Evolutionary conservation across 2,888 invertebrate species (phyloP).

Genomic region (Ophioninae sp.): DNA sequence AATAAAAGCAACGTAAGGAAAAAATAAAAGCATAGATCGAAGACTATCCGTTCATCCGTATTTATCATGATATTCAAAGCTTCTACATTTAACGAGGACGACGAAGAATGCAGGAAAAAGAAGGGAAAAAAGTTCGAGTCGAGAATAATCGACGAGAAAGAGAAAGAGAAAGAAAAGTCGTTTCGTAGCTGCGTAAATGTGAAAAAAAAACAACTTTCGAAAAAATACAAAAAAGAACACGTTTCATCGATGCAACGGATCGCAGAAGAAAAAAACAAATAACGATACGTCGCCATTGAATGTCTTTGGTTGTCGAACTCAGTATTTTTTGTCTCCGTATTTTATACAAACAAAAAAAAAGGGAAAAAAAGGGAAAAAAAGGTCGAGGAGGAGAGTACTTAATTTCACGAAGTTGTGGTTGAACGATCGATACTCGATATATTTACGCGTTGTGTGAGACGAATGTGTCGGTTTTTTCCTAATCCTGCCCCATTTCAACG

Average conservation of each 20-base stretch:
- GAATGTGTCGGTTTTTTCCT: constrained; percentile 42
- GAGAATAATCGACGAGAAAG: constrained; percentile 4
- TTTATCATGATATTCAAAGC: constrained; percentile 78
- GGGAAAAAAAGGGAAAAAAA: constrained; percentile 19
- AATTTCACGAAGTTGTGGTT: constrained; percentile 76
- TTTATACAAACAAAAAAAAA: constrained; percentile 70
- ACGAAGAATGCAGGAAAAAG: constrained; percentile 35
- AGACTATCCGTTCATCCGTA: constrained; percentile 77
- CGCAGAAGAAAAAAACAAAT: constrained; percentile 42
- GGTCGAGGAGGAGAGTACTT: constrained; percentile 77
- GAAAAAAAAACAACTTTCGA: background rate
- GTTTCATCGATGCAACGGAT: constrained; percentile 61
- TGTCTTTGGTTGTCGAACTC: constrained; percentile 74
- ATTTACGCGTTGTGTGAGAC: constrained; percentile 61
- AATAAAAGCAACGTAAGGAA: background rate
- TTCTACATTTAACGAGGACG: constrained; percentile 75
- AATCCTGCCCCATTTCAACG: background rate
- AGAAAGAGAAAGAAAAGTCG: constrained; percentile 55
- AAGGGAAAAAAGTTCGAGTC: constrained; percentile 11
- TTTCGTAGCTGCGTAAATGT: constrained; percentile 60
- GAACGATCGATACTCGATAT: constrained; percentile 71
- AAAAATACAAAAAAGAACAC: constrained; percentile 3
- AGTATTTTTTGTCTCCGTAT: constrained; percentile 77
- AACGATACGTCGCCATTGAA: constrained; percentile 54
- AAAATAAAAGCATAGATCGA: constrained; percentile 72